These are phyloP conservation scores for Alexandromys fortis DNA, from an alignment of 2,113 vertebrate genomes.

Conservation along the genomic window DNA sequence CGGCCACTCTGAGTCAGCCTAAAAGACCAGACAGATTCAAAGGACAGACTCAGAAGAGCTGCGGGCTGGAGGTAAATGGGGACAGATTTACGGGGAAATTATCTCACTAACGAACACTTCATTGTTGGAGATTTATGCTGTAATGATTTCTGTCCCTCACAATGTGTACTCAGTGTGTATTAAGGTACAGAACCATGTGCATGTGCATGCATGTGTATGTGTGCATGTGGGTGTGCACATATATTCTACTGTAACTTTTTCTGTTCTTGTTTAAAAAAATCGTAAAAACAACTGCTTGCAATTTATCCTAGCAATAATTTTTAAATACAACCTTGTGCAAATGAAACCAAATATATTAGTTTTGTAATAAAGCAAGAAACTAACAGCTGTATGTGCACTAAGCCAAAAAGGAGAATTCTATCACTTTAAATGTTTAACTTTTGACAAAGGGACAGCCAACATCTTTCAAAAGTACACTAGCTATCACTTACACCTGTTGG, in stretches of 20 bases:
- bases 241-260: background rate
- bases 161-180: background rate
- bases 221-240: background rate
- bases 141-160: background rate
- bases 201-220: background rate
- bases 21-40: conserved; percentile 43
- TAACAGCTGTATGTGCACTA: background rate
- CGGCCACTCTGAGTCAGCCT: background rate
- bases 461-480: background rate
- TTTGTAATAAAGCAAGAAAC: conserved; percentile 31
- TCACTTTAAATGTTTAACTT: conserved; percentile 22
- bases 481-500: background rate
- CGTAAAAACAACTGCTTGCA: background rate
- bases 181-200: background rate
- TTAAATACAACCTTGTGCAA: background rate
- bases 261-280: background rate
- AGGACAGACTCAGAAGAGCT: background rate
- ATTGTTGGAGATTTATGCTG: conserved; percentile 4
- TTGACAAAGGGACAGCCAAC: background rate
- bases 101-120: conserved; percentile 29
- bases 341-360: background rate
- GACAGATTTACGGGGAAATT: background rate
- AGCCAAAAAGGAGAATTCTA: background rate
- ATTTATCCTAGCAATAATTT: background rate
- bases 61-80: background rate